These are phyloP conservation scores for Camponotus floridanus DNA, from an alignment of 1,140 invertebrate species.

Conservation along the genomic window DNA sequence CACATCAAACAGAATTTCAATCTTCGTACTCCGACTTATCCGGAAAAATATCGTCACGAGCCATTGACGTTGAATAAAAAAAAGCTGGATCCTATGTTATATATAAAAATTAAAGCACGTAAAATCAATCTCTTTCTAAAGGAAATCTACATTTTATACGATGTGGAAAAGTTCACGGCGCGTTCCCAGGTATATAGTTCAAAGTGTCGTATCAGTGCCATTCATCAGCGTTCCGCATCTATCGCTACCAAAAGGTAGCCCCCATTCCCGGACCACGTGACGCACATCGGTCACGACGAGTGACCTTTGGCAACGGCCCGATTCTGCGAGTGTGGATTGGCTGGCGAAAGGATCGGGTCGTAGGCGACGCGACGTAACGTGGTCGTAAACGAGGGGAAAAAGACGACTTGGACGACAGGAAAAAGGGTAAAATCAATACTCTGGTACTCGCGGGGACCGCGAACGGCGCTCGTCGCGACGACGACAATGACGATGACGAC, in stretches of 20 bases:
- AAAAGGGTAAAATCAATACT: conserved; percentile 56
- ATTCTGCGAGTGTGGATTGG: conserved; percentile 54
- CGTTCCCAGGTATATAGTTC: neutral
- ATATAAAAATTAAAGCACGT: neutral
- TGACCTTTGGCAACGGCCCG: conserved; percentile 35
- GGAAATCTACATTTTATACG: neutral
- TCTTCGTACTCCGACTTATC: neutral
- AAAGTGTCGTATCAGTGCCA: neutral
- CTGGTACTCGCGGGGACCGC: conserved; percentile 32
- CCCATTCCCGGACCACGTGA: neutral
- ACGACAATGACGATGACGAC: neutral
- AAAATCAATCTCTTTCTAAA: neutral
- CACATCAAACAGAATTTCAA: neutral
- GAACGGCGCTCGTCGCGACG: conserved; percentile 49
- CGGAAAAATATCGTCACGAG: neutral
- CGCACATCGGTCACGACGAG: conserved; percentile 22
- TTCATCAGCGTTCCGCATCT: neutral
- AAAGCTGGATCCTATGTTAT: neutral
- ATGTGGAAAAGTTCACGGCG: too few species aligned
- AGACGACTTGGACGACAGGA: neutral
- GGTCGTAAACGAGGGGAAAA: conserved; percentile 36
- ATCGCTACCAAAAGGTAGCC: neutral
- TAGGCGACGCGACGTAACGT: neutral
- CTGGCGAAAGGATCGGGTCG: conserved; percentile 14
- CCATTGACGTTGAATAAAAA: neutral